Evolutionary conservation across 2,888 invertebrate species (phyloP).

Genomic region (Mechanitis mazaeus): DNA sequence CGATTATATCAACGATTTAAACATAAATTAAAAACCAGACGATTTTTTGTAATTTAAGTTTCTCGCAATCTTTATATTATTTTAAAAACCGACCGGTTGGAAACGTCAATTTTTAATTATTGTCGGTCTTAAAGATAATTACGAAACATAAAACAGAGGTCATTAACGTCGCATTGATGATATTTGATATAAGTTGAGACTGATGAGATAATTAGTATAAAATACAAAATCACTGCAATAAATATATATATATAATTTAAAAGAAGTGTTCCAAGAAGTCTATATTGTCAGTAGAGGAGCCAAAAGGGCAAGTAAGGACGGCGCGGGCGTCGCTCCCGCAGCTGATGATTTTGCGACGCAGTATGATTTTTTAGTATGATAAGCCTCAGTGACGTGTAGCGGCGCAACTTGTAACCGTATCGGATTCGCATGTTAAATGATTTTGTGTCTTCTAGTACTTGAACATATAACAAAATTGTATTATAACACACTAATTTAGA

Average conservation of each 20-base stretch:
- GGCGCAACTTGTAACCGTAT: constrained; percentile 28
- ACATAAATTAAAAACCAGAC: constrained; percentile 9
- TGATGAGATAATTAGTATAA: neutral
- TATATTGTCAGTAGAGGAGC: constrained; percentile 36
- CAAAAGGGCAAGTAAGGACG: constrained; percentile 65
- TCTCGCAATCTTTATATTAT: constrained; percentile 8
- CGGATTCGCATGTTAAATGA: constrained; percentile 15
- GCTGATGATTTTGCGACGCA: constrained; percentile 34
- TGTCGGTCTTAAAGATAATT: constrained; percentile 48
- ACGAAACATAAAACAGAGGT: constrained; percentile 47
- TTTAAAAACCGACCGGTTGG: constrained; percentile 15
- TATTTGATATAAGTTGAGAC: constrained; percentile 1
- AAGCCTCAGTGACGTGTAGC: constrained; percentile 38
- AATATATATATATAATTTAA: neutral
- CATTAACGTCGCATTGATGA: constrained; percentile 36
- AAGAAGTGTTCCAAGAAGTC: constrained; percentile 23
- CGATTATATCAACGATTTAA: constrained; percentile 46
- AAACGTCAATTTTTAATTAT: constrained; percentile 47
- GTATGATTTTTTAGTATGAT: constrained; percentile 41
- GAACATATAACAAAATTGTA: no score
- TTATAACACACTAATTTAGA: no score
- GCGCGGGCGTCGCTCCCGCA: constrained; percentile 56
- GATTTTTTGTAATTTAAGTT: constrained; percentile 7
- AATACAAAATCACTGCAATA: neutral
- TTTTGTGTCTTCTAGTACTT: no score